Conservation (phyloP, 1,140 invertebrate species). For the Ostrea edulis region DNA sequence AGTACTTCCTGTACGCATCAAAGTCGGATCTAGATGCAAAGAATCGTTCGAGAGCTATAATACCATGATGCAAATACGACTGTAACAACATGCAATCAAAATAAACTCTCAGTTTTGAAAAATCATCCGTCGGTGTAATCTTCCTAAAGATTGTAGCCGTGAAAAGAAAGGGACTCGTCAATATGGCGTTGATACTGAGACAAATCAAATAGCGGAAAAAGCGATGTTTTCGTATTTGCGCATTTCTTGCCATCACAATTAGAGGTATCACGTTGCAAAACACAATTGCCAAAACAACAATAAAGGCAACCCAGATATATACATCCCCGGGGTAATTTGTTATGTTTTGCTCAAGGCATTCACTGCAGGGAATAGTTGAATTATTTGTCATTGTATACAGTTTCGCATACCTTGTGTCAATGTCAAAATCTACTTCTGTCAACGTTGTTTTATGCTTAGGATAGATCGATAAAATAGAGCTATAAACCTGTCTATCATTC, state of each 20-base stretch:
- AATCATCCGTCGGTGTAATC: neutral
- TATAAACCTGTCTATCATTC: too few relatives aligned
- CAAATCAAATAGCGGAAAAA: constrained; percentile 23
- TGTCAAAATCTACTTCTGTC: too few relatives aligned
- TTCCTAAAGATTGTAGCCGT: neutral
- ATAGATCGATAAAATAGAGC: too few relatives aligned
- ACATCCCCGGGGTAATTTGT: neutral
- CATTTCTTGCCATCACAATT: neutral
- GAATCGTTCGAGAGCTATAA: neutral
- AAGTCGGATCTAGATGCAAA: neutral
- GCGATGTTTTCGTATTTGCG: neutral
- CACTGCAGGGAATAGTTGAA: neutral
- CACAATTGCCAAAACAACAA: neutral
- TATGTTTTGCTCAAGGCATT: neutral
- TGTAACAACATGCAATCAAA: neutral
- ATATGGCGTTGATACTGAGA: neutral
- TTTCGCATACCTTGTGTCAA: too few relatives aligned
- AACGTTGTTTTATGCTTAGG: too few relatives aligned
- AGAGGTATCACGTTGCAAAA: neutral
- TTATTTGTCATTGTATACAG: neutral
- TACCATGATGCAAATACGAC: constrained; percentile 1
- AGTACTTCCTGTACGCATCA: neutral
- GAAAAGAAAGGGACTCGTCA: neutral
- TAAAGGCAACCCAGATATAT: neutral
- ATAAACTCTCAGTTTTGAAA: neutral